Evolutionary conservation across 30 jellyfish, hydroid and myxozoan species (phyloP).

Genomic region (Aurelia aurita): DNA sequence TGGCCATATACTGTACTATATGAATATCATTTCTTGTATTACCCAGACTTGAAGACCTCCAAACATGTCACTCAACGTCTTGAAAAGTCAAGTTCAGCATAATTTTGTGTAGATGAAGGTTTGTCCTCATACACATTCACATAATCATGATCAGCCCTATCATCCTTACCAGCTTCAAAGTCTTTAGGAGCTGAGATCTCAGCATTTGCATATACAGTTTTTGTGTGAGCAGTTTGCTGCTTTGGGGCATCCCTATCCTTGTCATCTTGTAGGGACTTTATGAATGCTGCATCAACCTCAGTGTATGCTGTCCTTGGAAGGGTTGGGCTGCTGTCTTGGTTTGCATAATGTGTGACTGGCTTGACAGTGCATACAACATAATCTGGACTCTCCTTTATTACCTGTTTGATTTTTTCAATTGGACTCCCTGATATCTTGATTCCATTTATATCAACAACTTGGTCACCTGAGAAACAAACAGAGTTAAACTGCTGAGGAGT

Average conservation of each 20-base stretch:
- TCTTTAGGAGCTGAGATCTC: not conserved
- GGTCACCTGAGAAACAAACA: conserved; percentile 76
- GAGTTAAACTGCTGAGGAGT: not conserved
- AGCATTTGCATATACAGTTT: conserved; percentile 32
- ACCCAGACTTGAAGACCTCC: no score
- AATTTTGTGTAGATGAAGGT: conserved; percentile 48
- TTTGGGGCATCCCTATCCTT: conserved; percentile 15
- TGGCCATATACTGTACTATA: no score
- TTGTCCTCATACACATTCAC: conserved; percentile 51
- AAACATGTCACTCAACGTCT: not conserved
- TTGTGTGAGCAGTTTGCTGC: conserved; percentile 15
- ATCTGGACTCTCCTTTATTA: conserved; percentile 86
- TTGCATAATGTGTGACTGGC: conserved; percentile 92
- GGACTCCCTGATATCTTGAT: conserved; percentile 84
- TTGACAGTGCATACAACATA: conserved; percentile 93
- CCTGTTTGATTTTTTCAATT: conserved; percentile 84
- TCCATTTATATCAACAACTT: conserved; percentile 85
- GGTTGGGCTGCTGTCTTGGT: conserved; percentile 80
- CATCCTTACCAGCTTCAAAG: not conserved
- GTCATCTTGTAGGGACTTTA: conserved; percentile 40
- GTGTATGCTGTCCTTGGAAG: conserved; percentile 82
- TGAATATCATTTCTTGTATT: no score
- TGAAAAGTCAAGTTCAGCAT: conserved; percentile 88
- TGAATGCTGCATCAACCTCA: conserved; percentile 80
- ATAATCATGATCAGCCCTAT: conserved; percentile 12